Evolutionary conservation across 2,888 invertebrate genomes (phyloP), one percentile per base, ranked within the genome.

Genomic region (Ethmia dodecea): DNA sequence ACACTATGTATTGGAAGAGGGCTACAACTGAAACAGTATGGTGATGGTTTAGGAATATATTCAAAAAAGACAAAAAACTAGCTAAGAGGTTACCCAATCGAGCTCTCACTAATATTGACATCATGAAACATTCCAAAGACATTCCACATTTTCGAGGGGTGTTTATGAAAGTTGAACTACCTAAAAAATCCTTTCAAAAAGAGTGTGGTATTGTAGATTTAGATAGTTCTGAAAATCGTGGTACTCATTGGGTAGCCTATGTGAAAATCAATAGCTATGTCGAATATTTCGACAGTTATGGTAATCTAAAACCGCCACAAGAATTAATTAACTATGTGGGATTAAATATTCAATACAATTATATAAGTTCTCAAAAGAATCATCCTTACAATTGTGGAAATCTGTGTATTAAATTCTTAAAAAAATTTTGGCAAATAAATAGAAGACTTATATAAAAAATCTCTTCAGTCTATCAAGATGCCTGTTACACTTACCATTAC

Each of bases 221-320:
- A 33, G 64, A 62, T 12, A 33, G n/a, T 45, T 31, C 33, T 8
- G 9, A 34, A 20, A 38, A 38, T 12, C n/a, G 18, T 20, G 67
- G 67, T 4, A 60, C 63, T 14, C 66, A 73, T 47, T 62, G 69
- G 66, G 53, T 62, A 47, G 52, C 60, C 30, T 68, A 64, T 40
- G 49, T 37, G 20, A 68, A 69, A 49, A 37, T 45, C 3, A 42
- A 45, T 15, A 38, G 53, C 28, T 22, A 47, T 15, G 46, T 60
- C 10, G 40, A 51, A 30, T 72, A 72, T 45, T 72, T 59, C 47
- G 65, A 71, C 38, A 63, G 61, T 33, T 71, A 61, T 44, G 68
- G 68, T 3, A 55, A 69, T 42, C 42, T 64, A 11, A 44, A 46
- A 30, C 63, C 63, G 3, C 58, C 61, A 1, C 10, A 32, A 28